Base-by-base conservation (phyloP, 2,888 invertebrate species). In the Malachius bipustulatus region DNA sequence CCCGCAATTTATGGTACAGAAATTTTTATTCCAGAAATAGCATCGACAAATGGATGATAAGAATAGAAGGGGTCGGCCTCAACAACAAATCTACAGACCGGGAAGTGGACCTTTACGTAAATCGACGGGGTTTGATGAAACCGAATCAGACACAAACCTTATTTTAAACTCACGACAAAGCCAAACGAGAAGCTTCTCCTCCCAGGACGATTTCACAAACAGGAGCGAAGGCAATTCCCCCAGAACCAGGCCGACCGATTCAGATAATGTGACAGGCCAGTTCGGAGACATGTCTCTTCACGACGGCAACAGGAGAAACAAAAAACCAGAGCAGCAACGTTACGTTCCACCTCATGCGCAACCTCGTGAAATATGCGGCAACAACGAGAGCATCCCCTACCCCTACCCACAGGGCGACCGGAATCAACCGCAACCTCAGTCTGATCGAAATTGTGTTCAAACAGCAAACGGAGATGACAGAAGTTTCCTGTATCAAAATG, bases 71-170 rank as follows among this genome's bases (percentile, higher is more conserved):
- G 72, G 71, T 58, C 77, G 76, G 63, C 77, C 77, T 51, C 75
- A 74, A 55, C 74, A 77, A 63, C 71, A 72, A 62, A 65, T 81
- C 43, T 82, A 83, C 54, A 75, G 73, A 58, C 82, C 82, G 56
- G 82, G 82, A 49, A 80, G 81, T 67, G 82, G 82, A 44, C 78
- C 78, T 44, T 63, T 82, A 45, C 69, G 75, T 55, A 76, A 79
- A 61, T 72, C 77, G 44, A 72, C 70, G 49, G 67, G 66, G 55
- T 58, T 65, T 40, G 76, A 76, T 46, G 67, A 73, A 58, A 68
- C 69, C 57, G 73, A 75, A 39, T 55, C 55, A 28, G 56, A 58
- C 36, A 51, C 51, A 28, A 55, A 50, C 39, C 38, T 55, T 40
- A 41, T 51, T 26, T 38, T 50, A 16, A 51, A 46, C 44, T 47